A percentile compares a stretch with the other conserved stretches of the same genome.
Conservation (phyloP, 1,140 invertebrate genomes). For the Periplaneta americana region DNA sequence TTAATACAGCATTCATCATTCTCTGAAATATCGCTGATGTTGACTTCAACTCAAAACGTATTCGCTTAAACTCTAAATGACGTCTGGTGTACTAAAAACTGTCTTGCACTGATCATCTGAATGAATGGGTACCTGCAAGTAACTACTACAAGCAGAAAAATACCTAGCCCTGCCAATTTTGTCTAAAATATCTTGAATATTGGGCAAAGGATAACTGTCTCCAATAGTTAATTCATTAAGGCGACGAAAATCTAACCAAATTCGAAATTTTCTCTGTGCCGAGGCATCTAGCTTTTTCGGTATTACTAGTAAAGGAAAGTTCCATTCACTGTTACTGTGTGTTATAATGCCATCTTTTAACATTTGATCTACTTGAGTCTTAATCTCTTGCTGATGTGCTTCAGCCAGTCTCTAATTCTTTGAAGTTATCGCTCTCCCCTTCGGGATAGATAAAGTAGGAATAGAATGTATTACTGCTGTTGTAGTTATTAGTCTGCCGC, state of each 20-base stretch:
- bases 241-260: conserved; percentile 38
- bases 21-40: conserved; percentile 38
- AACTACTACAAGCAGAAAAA: conserved; percentile 28
- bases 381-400: no score
- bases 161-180: no score
- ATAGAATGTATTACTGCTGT: background rate
- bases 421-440: background rate
- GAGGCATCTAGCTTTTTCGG: background rate
- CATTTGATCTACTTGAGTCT: background rate
- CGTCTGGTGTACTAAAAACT: conserved; percentile 32
- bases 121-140: conserved; percentile 35
- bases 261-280: conserved; percentile 25
- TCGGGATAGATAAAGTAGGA: background rate
- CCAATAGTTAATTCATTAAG: conserved; percentile 24
- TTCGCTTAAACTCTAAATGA: conserved; percentile 33
- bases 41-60: conserved; percentile 39
- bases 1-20: no score
- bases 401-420: no score
- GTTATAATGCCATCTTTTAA: background rate
- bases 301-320: background rate
- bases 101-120: conserved; percentile 32
- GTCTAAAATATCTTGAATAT: conserved; percentile 36
- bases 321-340: no score
- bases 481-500: background rate
- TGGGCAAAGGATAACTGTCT: conserved; percentile 43